Base-by-base conservation (phyloP, 1,140 invertebrate genomes). In the Zaprionus nigranus region DNA sequence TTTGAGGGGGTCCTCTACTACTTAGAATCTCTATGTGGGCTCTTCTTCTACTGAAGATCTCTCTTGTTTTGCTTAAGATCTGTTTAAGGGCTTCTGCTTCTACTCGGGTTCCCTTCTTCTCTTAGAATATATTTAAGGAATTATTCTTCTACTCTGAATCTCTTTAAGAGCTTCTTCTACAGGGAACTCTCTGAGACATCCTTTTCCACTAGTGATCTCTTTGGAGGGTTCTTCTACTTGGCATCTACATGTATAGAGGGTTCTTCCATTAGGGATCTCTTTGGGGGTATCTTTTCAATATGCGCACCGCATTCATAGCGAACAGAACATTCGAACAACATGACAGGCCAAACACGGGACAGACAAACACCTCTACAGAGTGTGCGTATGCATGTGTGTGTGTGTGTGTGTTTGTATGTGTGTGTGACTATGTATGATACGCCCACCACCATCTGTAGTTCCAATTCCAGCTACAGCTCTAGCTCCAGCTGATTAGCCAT, bases 351-450 rank as follows among this genome's bases (percentile, higher is more conserved):
- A 60, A 63, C 22, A 43, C 62, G 24, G 38, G 54, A 73, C 28
- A 5, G 22, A 13, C 43, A 20, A 24, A 40, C 46, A 15, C 38
- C 22, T 28, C 1, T 20, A 30, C 43, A 38, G 12, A 15, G 40
- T 40, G 40, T 46, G 40, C 9, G 38, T 22, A 28, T 20, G 7
- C 22, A 11, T 43, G 34, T 56, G 46, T 36, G n/a, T 58, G 22
- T 43, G 20, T 22, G 15, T 34, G 3, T 40, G 24, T 36, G 36
- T 62, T 38, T 24, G 22, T 54, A 30, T 70, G 7, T 62, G 22
- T 68, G 60, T 70, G 72, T 82, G 82, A 86, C 82, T n/a, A n/a
- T n/a, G n/a, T n/a, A n/a, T 86, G 83, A 87, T 87, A 86, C 83
- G 83, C 83, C 83, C 83, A 85, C 83, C 58, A 58, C 36, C 7